Evolutionary conservation across 2,888 invertebrate genomes (phyloP).

Genomic region (Abrostola tripartita): DNA sequence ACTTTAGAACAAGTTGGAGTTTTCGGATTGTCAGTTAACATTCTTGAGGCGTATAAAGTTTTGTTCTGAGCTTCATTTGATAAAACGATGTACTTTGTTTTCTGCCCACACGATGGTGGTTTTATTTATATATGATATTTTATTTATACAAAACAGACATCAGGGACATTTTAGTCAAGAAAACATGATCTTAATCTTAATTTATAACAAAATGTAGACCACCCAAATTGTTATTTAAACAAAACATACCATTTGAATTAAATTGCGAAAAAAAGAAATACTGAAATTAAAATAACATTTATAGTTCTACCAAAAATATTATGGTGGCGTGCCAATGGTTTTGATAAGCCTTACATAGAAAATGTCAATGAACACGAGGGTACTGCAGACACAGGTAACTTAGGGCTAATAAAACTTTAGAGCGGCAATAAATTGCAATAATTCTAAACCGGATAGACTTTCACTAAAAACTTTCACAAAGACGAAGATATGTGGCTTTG

Average conservation of each 20-base stretch:
- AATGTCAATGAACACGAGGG: not conserved
- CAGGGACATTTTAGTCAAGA: constrained; percentile 18
- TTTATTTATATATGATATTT: constrained; percentile 22
- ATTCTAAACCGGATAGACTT: constrained; percentile 22
- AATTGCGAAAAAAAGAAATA: no score
- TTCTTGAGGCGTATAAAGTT: constrained; percentile 18
- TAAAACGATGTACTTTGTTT: constrained; percentile 5
- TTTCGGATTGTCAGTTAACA: constrained; percentile 8
- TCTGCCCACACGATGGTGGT: constrained; percentile 27
- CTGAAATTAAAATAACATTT: no score
- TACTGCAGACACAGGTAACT: not conserved
- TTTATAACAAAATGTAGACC: constrained; percentile 23
- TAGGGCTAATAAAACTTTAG: constrained; percentile 37
- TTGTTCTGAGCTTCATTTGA: constrained; percentile 7
- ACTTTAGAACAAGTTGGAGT: constrained; percentile 12
- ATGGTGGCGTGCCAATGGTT: not conserved
- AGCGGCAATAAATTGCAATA: constrained; percentile 23
- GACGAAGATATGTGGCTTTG: constrained; percentile 5
- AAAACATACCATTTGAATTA: no score
- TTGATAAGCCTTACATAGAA: constrained; percentile 1
- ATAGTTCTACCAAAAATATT: no score
- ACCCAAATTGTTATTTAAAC: constrained; percentile 28
- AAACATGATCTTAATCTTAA: constrained; percentile 36
- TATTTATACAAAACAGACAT: no score
- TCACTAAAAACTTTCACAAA: constrained; percentile 38